Evolutionary conservation across 2,797 vertebrate genomes (phyloP).

Genomic region (Sebastes minor): DNA sequence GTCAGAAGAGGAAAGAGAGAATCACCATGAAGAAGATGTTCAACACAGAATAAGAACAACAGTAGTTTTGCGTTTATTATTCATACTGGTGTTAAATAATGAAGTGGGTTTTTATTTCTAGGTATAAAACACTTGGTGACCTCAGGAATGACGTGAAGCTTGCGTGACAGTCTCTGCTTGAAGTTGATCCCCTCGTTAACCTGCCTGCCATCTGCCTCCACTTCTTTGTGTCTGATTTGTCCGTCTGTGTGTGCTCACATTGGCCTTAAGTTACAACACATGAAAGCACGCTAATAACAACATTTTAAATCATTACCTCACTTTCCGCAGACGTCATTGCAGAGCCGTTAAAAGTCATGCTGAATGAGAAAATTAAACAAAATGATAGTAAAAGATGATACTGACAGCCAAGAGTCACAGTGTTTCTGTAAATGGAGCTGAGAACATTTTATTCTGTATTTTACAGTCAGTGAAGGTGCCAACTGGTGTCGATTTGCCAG

Average conservation of each 20-base stretch:
- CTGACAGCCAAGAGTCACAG: conserved; percentile 39
- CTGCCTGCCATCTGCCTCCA: background rate
- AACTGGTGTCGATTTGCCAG: background rate
- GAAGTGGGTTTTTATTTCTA: conserved; percentile 51
- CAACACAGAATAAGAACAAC: conserved; percentile 16
- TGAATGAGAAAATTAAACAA: conserved; percentile 43
- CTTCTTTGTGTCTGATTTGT: background rate
- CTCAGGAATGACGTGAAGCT: conserved; percentile 6
- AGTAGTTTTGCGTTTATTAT: conserved; percentile 45
- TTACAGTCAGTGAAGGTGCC: conserved; percentile 19
- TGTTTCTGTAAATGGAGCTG: background rate
- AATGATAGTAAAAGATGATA: conserved; percentile 45
- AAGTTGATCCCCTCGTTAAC: background rate
- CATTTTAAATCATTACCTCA: conserved; percentile 10
- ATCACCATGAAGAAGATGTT: background rate
- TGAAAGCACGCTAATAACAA: background rate
- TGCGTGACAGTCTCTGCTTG: conserved; percentile 52
- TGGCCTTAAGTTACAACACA: background rate
- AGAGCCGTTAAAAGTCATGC: conserved; percentile 34
- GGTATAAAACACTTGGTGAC: conserved; percentile 25
- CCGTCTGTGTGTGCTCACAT: background rate
- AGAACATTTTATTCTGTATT: conserved; percentile 21
- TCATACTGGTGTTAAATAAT: conserved; percentile 60
- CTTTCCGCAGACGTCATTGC: conserved; percentile 37
- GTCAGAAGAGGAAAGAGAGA: background rate